Evolutionary conservation across 2,113 vertebrate species (phyloP), one percentile per base, ranked within the genome.

Genomic region (Tiliqua scincoides): DNA sequence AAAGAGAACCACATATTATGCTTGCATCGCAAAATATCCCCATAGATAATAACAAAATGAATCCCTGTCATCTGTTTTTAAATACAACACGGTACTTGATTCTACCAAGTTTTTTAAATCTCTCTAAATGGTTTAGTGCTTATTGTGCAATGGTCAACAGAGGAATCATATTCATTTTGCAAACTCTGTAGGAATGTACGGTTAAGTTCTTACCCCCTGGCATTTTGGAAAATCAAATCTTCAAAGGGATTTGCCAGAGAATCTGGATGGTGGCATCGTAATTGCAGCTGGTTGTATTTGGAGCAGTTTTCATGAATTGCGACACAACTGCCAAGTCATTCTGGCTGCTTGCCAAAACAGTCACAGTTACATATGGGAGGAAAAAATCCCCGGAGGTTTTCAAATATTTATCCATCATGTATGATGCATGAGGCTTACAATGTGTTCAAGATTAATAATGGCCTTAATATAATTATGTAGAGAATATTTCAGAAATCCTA

Each of bases 331-430:
- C 72, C 85, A 87, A 77, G 87, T 75, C 81, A 79, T 76, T 82
- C 57, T 83, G 83, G 86, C 81, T 85, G 62, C 57, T 84, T 92
- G 85, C 86, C 54, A 89, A 86, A 77, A 88, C 61, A 77, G 73
- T 67, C 83, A 87, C 78, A 79, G 9, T 65, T 72, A 74, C 81
- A 15, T 85, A 87, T 89, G n/a, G 73, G 43, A 30, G 15, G 76
- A 40, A 82, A 89, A 88, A 52, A 81, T 35, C 1, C 54, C 54
- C 10, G 17, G n/a, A 75, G 48, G 12, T 23, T 89, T 87, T 94
- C 87, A 94, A 94, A 92, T 91, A 94, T 90, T 94, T 73, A 91
- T 91, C 79, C 88, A 68, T 79, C 93, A 85, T 91, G 84, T 93
- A 88, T 89, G 73, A 90, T 90, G 43, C 52, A 85, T 91, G 68